These are phyloP conservation scores for Sesamia inferens DNA, from an alignment of 2,888 invertebrate species.

Conservation along the genomic window DNA sequence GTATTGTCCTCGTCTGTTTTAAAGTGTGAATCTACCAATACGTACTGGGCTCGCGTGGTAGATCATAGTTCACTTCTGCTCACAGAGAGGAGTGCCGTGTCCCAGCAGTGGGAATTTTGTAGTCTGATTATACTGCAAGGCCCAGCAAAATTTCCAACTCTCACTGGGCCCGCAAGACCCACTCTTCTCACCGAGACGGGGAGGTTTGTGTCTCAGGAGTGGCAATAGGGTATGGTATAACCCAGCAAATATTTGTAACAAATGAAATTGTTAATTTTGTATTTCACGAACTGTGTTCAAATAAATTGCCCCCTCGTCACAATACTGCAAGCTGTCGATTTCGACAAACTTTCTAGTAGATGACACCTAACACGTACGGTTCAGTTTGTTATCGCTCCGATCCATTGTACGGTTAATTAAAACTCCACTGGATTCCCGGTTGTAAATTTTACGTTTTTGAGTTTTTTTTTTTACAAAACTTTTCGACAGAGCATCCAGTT, in stretches of 20 bases:
- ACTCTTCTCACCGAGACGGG: no score
- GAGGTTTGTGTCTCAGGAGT: no score
- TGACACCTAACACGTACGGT: conserved; percentile 37
- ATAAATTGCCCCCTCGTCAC: conserved; percentile 8
- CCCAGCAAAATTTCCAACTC: neutral
- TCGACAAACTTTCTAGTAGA: conserved; percentile 37
- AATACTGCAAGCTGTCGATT: conserved; percentile 31
- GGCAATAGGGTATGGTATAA: no score
- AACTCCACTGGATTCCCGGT: conserved; percentile 85
- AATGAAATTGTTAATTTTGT: no score
- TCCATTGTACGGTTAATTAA: conserved; percentile 85
- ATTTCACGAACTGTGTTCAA: no score
- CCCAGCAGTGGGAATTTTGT: neutral
- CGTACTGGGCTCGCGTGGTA: neutral
- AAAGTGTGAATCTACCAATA: neutral
- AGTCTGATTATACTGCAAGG: no score
- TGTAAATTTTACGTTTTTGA: conserved; percentile 86
- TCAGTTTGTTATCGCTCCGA: conserved; percentile 51
- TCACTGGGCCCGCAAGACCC: no score
- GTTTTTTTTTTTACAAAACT: conserved; percentile 79
- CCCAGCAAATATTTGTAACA: no score
- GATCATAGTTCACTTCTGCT: neutral
- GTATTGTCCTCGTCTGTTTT: neutral
- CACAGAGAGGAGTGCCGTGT: neutral
- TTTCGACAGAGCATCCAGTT: conserved; percentile 88